These are phyloP conservation scores for Kryptopterus vitreolus DNA, from an alignment of 2,797 vertebrate genomes.

Conservation along the genomic window DNA sequence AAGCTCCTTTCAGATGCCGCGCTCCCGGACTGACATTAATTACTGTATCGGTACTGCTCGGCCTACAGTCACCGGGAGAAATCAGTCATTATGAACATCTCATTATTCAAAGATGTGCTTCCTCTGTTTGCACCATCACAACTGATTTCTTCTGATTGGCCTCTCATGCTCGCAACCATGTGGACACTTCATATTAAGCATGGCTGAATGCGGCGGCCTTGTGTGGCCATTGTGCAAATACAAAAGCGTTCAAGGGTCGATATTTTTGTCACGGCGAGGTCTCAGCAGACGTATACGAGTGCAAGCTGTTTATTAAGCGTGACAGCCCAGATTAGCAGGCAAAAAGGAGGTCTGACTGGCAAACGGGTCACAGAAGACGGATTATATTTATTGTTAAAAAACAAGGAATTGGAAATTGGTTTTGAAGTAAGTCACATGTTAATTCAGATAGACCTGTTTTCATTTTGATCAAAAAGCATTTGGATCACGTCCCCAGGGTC, in stretches of 20 bases:
- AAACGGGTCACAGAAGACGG: not conserved
- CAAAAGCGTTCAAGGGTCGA: not conserved
- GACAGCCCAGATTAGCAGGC: not conserved
- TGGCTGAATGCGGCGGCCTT: not conserved
- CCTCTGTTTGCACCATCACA: conserved; percentile 28
- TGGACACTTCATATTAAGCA: conserved; percentile 2
- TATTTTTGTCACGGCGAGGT: not conserved
- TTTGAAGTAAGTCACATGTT: too few species aligned
- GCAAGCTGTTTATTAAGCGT: not conserved
- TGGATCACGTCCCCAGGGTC: too few species aligned
- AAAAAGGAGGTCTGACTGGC: not conserved
- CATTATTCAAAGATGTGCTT: conserved; percentile 51
- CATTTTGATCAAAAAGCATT: too few species aligned
- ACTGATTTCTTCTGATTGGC: conserved; percentile 34
- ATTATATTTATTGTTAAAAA: not conserved
- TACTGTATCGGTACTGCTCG: conserved; percentile 53
- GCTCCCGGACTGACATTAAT: conserved; percentile 53
- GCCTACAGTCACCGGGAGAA: conserved; percentile 41
- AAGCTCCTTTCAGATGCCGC: conserved; percentile 41
- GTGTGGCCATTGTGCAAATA: not conserved
- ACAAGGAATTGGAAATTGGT: not conserved
- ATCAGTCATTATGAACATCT: conserved; percentile 49
- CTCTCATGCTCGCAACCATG: conserved; percentile 13
- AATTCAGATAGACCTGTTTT: too few species aligned
- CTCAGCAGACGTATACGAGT: not conserved